phyloP scores from a whole-genome alignment of 2,797 vertebrate species.

The Psittacula derbiana region DNA sequence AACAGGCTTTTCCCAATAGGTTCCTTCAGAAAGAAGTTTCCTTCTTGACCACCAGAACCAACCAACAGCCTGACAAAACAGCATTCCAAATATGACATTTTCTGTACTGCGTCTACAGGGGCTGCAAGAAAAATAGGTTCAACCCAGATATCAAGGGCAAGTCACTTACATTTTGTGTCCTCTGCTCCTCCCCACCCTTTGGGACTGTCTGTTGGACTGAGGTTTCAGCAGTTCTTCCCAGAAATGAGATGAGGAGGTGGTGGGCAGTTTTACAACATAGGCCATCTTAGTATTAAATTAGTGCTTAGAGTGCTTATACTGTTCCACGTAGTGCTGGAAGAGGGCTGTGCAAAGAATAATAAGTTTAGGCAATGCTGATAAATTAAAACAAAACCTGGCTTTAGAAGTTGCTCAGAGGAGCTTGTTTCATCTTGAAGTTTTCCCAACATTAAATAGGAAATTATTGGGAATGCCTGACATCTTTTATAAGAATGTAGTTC shows the following conservation, averaged over 20 bases:
- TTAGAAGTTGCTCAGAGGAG: background rate
- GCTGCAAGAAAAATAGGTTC: background rate
- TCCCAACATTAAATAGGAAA: background rate
- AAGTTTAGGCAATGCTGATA: background rate
- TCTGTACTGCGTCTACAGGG: background rate
- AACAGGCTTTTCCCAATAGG: background rate
- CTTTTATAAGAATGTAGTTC: background rate
- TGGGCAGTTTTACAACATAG: background rate
- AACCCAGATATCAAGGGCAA: background rate
- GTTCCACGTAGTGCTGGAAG: background rate
- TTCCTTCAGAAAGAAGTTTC: background rate
- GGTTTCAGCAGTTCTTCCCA: background rate
- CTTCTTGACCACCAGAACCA: background rate
- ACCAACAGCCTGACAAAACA: background rate
- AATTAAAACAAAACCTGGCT: background rate
- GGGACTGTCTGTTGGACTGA: background rate
- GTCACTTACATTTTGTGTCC: background rate
- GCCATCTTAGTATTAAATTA: background rate
- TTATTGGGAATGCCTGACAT: background rate
- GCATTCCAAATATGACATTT: background rate
- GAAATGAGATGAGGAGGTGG: background rate
- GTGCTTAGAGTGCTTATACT: background rate
- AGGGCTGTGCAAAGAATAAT: background rate
- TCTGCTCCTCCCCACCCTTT: background rate
- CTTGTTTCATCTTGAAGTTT: slow-evolving; percentile 5